phyloP scores from a whole-genome alignment of 2,113 vertebrate genomes.

The Grallaria varia region DNA sequence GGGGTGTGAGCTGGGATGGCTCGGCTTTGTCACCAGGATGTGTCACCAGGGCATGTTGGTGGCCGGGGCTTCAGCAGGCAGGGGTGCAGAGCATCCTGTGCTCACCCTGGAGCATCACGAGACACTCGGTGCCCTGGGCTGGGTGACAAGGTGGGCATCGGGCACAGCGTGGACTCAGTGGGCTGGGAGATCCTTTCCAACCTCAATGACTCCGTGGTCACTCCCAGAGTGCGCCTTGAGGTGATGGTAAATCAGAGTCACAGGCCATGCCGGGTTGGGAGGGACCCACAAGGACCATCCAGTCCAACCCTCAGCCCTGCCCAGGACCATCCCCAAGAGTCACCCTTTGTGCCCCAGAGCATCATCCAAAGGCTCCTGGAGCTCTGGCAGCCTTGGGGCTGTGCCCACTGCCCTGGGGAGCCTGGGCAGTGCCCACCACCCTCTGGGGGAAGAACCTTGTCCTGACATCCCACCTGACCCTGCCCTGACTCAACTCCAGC shows the following conservation, averaged over 20 bases:
- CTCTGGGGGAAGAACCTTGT: background rate
- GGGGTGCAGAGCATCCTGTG: accelerated
- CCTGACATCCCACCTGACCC: too few relatives aligned
- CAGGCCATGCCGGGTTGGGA: background rate
- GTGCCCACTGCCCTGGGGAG: background rate
- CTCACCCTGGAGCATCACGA: accelerated
- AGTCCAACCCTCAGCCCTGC: background rate
- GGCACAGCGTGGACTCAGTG: accelerated
- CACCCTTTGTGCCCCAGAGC: background rate
- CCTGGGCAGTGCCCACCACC: background rate
- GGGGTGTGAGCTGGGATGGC: background rate
- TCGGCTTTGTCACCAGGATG: background rate
- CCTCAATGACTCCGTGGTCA: background rate
- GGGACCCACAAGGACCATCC: background rate
- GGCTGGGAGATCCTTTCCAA: background rate
- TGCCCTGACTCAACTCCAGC: too few relatives aligned
- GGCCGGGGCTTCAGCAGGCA: accelerated
- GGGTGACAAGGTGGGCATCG: accelerated
- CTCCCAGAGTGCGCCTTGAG: background rate
- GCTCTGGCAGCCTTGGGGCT: background rate
- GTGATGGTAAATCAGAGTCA: background rate
- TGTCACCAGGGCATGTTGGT: too few relatives aligned
- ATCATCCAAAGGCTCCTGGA: background rate
- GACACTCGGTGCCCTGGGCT: background rate
- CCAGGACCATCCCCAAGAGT: background rate